phyloP scores from a whole-genome alignment of 2,888 invertebrate species.

The Xylota segnis region DNA sequence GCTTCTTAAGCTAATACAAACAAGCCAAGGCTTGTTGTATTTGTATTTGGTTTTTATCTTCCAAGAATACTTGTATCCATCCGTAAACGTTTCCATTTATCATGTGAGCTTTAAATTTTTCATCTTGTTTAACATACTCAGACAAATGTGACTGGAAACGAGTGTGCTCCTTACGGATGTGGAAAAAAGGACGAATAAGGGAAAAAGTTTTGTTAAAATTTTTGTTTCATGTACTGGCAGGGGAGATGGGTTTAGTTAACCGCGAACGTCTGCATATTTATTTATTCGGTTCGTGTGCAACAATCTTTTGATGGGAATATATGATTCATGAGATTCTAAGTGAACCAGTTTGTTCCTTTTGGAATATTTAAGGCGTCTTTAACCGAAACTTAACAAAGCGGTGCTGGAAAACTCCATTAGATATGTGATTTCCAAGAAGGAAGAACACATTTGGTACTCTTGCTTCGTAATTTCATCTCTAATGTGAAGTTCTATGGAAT shows the following conservation, averaged over 20 bases:
- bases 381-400: too few species aligned
- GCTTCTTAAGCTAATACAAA: constrained; percentile 59
- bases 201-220: background rate
- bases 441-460: too few species aligned
- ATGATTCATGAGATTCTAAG: background rate
- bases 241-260: background rate
- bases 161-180: background rate
- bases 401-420: too few species aligned
- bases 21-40: constrained; percentile 34
- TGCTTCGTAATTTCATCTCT: too few species aligned
- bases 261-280: background rate
- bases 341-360: background rate
- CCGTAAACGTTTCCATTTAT: constrained; percentile 72
- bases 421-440: too few species aligned
- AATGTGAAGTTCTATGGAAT: too few species aligned
- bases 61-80: constrained; percentile 27
- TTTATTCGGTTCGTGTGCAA: background rate
- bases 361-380: background rate
- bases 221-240: background rate
- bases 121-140: constrained; percentile 23
- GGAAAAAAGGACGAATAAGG: background rate
- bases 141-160: background rate
- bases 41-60: constrained; percentile 49
- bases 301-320: background rate
- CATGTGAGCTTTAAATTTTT: constrained; percentile 49